Evolutionary conservation across 1,140 invertebrate genomes (phyloP).

Genomic region (Brachionus angularis): DNA sequence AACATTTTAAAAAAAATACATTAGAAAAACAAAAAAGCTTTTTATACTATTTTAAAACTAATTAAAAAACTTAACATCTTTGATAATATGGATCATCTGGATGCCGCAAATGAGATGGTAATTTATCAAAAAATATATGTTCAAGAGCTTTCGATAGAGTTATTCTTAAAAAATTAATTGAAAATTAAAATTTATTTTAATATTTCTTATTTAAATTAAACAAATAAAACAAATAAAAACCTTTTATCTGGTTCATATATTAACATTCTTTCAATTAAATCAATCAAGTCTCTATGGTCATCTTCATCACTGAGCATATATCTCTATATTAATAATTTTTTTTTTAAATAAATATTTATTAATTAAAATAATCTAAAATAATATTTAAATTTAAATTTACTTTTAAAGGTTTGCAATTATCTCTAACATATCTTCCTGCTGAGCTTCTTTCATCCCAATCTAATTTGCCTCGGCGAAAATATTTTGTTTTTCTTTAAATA

Average conservation of each 20-base stretch:
- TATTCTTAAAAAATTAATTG: slow-evolving; percentile 4
- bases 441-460: slow-evolving; percentile 56
- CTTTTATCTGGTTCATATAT: slow-evolving; percentile 63
- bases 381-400: not conserved
- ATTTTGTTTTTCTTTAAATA: slow-evolving; percentile 52
- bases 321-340: slow-evolving; percentile 56
- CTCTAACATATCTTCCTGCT: slow-evolving; percentile 55
- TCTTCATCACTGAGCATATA: slow-evolving; percentile 75
- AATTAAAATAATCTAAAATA: no score
- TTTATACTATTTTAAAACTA: no score
- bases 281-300: slow-evolving; percentile 86
- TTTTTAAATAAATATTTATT: not conserved
- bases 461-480: slow-evolving; percentile 55
- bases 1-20: no score
- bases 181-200: not conserved
- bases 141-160: not conserved
- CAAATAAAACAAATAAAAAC: slow-evolving; percentile 74
- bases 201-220: slow-evolving; percentile 70
- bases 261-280: slow-evolving; percentile 67
- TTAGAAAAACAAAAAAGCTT: slow-evolving; percentile 20
- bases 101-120: not conserved
- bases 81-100: not conserved
- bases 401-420: slow-evolving; percentile 90
- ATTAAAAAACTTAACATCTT: slow-evolving; percentile 5
- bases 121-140: slow-evolving; percentile 24